Conservation (phyloP, 2,888 invertebrate species). For the Schrankia costaestrigalis region DNA sequence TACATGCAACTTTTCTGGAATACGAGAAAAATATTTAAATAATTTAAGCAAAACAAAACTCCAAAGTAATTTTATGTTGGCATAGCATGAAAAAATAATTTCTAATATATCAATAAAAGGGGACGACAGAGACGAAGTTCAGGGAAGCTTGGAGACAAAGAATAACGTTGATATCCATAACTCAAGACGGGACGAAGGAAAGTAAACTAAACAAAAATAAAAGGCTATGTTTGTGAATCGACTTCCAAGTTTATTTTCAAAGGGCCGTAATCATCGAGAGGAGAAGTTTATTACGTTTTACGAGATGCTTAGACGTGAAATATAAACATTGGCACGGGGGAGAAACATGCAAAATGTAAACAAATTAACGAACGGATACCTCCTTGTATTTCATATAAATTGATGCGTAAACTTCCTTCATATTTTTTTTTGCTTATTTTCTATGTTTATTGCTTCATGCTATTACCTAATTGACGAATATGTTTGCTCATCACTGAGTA, state of each 20-base stretch:
- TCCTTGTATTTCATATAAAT: conserved; percentile 45
- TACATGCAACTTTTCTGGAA: conserved; percentile 13
- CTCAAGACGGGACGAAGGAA: conserved; percentile 43
- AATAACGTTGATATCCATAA: conserved; percentile 66
- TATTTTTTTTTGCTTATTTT: conserved; percentile 45
- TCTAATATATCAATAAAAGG: conserved; percentile 51
- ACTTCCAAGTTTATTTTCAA: conserved; percentile 68
- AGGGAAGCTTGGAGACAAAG: conserved; percentile 41
- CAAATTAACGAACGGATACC: conserved; percentile 62
- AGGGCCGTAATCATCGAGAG: conserved; percentile 68
- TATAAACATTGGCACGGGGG: conserved; percentile 56
- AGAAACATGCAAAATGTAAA: conserved; percentile 62
- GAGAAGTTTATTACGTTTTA: conserved; percentile 64
- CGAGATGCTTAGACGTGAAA: conserved; percentile 55
- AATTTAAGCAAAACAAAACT: conserved; percentile 32
- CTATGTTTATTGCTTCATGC: conserved; percentile 32
- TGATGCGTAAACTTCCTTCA: conserved; percentile 47
- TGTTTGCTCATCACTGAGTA: too few relatives aligned
- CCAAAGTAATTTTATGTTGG: conserved; percentile 26
- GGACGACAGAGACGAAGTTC: conserved; percentile 44
- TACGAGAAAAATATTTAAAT: conserved; percentile 27
- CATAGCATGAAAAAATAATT: conserved; percentile 41
- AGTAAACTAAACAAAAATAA: conserved; percentile 69
- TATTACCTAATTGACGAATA: conserved; percentile 38
- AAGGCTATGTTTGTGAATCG: conserved; percentile 56